Percentiles rank a stretch among this genome's conserved stretches.
Evolutionary conservation across 1,140 invertebrate genomes (phyloP).

Genomic region (Prorops nasuta): DNA sequence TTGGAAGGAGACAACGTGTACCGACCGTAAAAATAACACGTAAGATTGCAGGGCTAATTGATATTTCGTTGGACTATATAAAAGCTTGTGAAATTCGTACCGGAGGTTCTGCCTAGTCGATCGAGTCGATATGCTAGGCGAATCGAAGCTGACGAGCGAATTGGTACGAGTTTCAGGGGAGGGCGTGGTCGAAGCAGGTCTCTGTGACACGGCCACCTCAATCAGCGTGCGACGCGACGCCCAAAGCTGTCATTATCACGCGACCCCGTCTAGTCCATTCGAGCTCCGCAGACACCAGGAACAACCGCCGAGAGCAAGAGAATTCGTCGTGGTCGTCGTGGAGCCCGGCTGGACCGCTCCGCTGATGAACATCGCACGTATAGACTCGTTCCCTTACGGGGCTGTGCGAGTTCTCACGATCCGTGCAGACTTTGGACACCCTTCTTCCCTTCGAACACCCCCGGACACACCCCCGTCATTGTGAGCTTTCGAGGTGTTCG

Average conservation of each 20-base stretch:
- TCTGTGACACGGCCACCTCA: constrained; percentile 49
- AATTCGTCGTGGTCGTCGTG: no score
- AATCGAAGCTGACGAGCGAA: constrained; percentile 30
- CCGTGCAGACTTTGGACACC: constrained; percentile 18
- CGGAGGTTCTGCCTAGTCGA: no score
- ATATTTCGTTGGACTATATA: no score
- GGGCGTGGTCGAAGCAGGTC: constrained; percentile 46
- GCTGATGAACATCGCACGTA: no score
- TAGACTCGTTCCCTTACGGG: no score
- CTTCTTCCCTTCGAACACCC: constrained; percentile 13
- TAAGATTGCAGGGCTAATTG: no score
- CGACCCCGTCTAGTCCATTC: constrained; percentile 41
- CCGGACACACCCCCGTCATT: constrained; percentile 44
- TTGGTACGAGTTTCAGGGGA: constrained; percentile 28
- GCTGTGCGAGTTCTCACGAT: no score
- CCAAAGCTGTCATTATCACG: constrained; percentile 55
- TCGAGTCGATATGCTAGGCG: no score
- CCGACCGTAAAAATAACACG: no score
- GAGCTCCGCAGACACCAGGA: constrained; percentile 17
- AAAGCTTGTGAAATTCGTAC: no score
- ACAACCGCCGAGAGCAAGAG: constrained; percentile 13
- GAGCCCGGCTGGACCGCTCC: no score
- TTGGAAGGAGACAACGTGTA: no score
- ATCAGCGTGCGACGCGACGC: constrained; percentile 48
- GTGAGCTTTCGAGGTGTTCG: constrained; percentile 31